phyloP scores from a whole-genome alignment of 1,140 invertebrate species.

The Adelges cooleyi region DNA sequence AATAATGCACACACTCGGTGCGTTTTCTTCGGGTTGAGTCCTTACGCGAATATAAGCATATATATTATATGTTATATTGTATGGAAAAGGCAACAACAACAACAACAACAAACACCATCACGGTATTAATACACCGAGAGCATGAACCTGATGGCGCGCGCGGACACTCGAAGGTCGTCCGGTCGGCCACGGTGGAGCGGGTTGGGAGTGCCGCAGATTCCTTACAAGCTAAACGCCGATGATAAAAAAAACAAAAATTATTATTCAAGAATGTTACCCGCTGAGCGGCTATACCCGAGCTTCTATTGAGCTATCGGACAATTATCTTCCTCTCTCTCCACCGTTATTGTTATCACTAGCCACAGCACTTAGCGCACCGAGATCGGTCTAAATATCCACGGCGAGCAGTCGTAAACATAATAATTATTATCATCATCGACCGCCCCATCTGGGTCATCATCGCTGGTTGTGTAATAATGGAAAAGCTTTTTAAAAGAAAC shows the following conservation, averaged over 20 bases:
- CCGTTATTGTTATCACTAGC: too few relatives aligned
- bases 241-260: slow-evolving; percentile 22
- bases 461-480: too few relatives aligned
- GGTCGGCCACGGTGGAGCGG: slow-evolving; percentile 15
- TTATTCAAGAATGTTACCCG: slow-evolving; percentile 29
- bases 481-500: too few relatives aligned
- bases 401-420: too few relatives aligned
- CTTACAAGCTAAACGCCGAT: slow-evolving; percentile 19
- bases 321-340: too few relatives aligned
- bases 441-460: too few relatives aligned
- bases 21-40: background rate
- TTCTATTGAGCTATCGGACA: background rate
- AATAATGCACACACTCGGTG: background rate
- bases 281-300: slow-evolving; percentile 14
- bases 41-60: slow-evolving; percentile 10
- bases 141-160: slow-evolving; percentile 1
- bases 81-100: background rate
- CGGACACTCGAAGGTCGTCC: slow-evolving; percentile 27
- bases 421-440: too few relatives aligned
- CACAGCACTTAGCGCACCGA: too few relatives aligned
- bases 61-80: too few relatives aligned
- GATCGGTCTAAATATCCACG: too few relatives aligned
- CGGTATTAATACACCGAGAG: too few relatives aligned
- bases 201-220: slow-evolving; percentile 28
- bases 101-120: slow-evolving; percentile 14